Base-by-base conservation (phyloP, 2,797 vertebrate species). In the Orientallactaga sibirica region DNA sequence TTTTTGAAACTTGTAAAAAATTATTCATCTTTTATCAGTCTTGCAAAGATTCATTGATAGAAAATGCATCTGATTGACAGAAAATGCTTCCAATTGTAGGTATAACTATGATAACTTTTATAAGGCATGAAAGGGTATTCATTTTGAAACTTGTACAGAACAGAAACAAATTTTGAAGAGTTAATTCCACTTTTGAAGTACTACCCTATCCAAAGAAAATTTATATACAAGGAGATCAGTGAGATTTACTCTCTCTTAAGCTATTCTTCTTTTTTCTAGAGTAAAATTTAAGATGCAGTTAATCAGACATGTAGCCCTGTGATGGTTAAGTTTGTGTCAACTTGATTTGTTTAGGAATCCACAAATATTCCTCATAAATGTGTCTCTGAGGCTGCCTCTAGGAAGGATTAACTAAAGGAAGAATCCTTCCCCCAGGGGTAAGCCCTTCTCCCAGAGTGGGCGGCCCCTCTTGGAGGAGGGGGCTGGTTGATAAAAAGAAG, bases 151-250 rank as follows among this genome's bases (percentile, higher is more conserved):
- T 62, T 29, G n/a, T 10, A 85, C 33, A 48, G 20, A 91, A 16
- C 9, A 85, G 91, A 95, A n/a, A 81, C 52, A 90, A 86, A 68
- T 81, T 94, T 93, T 87, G 27, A 92, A 87, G 91, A 74, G 16
- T 62, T 37, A 78, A 79, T 74, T 41, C 9, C 43, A 73, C n/a
- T 27, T 96, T 83, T 78, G 85, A 93, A 80, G 37, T 86, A 64
- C 20, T 77, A 29, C 3, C 66, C 14, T 29, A 94, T 90, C 75
- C 25, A 48, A 82, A 87, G 67, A 79, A 85, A 91, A 79, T 67
- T 24, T 48, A 71, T 5, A 43, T 48, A 83, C 12, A 55, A 55
- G 62, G 80, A 76, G 58, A 88, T 33, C 15, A 61, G 20, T 80
- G 91, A 33, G 33, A 61, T 86, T 88, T 91, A 33, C 61, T 70